Evolutionary conservation across 2,797 vertebrate species (phyloP).

Genomic region (Enteromius afrohamiltoni): DNA sequence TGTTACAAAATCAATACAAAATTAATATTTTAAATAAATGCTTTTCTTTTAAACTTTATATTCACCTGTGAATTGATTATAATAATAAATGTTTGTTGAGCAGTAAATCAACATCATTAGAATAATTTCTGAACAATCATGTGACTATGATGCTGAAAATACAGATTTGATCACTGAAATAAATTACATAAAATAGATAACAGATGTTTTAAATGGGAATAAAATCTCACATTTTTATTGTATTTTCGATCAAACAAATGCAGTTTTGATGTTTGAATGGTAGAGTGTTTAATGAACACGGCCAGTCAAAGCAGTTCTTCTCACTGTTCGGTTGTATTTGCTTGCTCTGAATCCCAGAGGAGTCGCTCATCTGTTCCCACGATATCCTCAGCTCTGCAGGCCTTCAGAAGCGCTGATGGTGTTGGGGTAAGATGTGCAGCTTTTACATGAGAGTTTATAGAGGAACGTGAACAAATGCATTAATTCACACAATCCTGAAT

Average conservation of each 20-base stretch:
- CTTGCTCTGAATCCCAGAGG: not conserved
- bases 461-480: not conserved
- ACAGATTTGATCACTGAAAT: not conserved
- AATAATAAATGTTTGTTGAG: not conserved
- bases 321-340: not conserved
- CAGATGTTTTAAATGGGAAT: not conserved
- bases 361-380: not conserved
- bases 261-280: not conserved
- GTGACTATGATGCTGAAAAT: constrained; percentile 4
- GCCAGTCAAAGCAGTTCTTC: not conserved
- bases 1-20: too few relatives aligned
- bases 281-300: not conserved
- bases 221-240: not conserved
- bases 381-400: not conserved
- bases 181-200: not conserved
- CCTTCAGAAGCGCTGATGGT: not conserved
- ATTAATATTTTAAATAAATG: not conserved
- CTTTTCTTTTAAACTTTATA: not conserved
- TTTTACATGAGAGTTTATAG: not conserved
- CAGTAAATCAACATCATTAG: not conserved
- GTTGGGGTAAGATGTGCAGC: not conserved
- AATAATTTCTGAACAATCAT: not conserved
- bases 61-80: not conserved
- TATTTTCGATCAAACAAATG: not conserved
- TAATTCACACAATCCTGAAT: not conserved